Conservation (phyloP, 2,113 vertebrate species). For the Macquaria australasica region DNA sequence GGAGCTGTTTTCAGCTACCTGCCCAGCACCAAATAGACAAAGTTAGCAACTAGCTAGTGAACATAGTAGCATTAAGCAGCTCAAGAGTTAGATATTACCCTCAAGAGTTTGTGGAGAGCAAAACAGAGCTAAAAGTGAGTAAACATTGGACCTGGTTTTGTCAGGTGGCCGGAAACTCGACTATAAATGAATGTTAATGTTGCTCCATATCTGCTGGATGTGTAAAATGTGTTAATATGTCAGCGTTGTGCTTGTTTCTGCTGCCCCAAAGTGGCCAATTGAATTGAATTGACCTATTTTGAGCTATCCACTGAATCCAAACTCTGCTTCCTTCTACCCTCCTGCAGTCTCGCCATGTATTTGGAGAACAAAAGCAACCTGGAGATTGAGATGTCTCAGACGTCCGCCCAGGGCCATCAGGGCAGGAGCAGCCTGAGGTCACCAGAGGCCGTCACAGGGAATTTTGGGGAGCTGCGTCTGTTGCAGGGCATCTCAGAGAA, state of each 20-base stretch:
- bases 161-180: neutral
- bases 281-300: neutral
- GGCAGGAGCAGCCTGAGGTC: constrained; percentile 71
- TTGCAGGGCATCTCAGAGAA: constrained; percentile 87
- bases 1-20: neutral
- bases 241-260: neutral
- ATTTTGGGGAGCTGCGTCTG: constrained; percentile 86
- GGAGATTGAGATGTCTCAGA: constrained; percentile 88
- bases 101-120: neutral
- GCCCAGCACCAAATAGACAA: neutral
- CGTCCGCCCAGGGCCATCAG: constrained; percentile 73
- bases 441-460: constrained; percentile 74
- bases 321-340: neutral
- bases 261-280: neutral
- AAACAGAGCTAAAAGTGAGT: neutral
- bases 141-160: neutral
- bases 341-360: constrained; percentile 83
- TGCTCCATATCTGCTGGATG: too few relatives aligned
- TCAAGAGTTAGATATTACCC: neutral
- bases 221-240: neutral
- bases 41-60: neutral
- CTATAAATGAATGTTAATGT: neutral
- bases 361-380: constrained; percentile 88
- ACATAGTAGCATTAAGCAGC: neutral
- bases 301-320: neutral